phyloP scores from a whole-genome alignment of 2,888 invertebrate genomes.

The Drosophila longiperda region DNA sequence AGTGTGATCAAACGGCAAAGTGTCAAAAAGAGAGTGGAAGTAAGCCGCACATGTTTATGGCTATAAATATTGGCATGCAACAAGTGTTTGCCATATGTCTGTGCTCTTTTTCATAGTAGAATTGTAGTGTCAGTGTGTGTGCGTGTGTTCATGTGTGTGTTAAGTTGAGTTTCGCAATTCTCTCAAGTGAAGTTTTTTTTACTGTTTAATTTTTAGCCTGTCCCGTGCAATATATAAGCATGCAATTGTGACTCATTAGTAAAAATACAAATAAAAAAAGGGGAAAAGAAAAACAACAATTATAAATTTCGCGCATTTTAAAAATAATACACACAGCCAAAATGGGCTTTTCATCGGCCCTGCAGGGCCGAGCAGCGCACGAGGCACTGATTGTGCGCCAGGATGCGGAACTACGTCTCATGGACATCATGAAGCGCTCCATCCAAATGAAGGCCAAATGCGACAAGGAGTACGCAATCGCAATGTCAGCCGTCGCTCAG shows the following conservation, averaged over 20 bases:
- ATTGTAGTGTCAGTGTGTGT: constrained; percentile 4
- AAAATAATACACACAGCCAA: constrained; percentile 23
- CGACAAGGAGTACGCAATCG: constrained; percentile 95
- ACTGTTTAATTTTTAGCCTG: constrained; percentile 35
- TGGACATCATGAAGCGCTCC: constrained; percentile 96
- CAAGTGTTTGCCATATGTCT: constrained; percentile 74
- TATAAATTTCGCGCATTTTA: constrained; percentile 16
- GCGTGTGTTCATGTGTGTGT: constrained; percentile 9
- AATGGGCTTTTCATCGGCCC: constrained; percentile 94
- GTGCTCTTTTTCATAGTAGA: constrained; percentile 10
- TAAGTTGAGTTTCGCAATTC: constrained; percentile 45
- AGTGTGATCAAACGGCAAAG: constrained; percentile 23
- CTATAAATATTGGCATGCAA: constrained; percentile 63
- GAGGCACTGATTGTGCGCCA: constrained; percentile 95
- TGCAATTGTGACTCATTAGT: constrained; percentile 56
- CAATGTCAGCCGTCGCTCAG: constrained; percentile 91
- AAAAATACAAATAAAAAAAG: constrained; percentile 16
- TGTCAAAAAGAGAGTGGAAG: constrained; percentile 52
- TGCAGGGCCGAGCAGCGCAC: constrained; percentile 95
- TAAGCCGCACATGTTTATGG: constrained; percentile 32
- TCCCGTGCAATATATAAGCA: constrained; percentile 16
- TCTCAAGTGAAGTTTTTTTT: constrained; percentile 41
- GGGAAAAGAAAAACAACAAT: constrained; percentile 21
- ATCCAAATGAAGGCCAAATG: constrained; percentile 94
- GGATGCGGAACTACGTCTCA: constrained; percentile 95